These are phyloP conservation scores for Neotoma lepida DNA, from an alignment of 2,113 vertebrate genomes.

Conservation along the genomic window DNA sequence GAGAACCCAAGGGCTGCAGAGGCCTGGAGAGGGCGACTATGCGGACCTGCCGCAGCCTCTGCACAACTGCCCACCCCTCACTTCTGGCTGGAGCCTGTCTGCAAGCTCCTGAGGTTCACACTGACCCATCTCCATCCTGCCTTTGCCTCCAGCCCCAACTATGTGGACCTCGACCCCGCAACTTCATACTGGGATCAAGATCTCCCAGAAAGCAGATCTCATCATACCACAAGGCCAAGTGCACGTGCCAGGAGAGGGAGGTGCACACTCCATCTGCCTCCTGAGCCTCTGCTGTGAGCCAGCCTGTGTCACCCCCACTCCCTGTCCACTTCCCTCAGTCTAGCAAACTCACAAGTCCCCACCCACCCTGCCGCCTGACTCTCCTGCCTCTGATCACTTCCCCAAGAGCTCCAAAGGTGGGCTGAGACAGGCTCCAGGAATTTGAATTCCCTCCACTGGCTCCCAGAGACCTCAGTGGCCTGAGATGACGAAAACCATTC, in stretches of 20 bases:
- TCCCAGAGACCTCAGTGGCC: background rate
- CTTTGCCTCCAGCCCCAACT: background rate
- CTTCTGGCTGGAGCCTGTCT: accelerated
- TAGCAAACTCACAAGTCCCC: background rate
- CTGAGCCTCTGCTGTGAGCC: background rate
- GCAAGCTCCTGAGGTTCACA: accelerated
- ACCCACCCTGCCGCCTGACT: background rate
- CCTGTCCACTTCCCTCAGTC: background rate
- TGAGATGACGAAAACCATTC: no score
- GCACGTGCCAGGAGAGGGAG: accelerated
- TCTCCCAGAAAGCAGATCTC: background rate
- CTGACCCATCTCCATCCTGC: background rate
- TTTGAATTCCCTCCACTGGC: background rate
- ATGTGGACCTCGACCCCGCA: accelerated
- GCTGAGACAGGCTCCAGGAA: background rate
- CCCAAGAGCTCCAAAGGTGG: accelerated
- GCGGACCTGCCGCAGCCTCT: background rate
- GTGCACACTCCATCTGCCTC: background rate
- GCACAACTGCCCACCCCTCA: no score
- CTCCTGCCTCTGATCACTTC: background rate
- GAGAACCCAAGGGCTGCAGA: accelerated
- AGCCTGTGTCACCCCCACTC: background rate
- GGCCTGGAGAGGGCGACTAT: accelerated
- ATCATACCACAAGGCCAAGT: background rate
- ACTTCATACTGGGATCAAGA: background rate